Percentiles rank a stretch among this genome's conserved stretches.
Evolutionary conservation across 2,888 invertebrate species (phyloP).

Genomic region (Drosophila infuscata): DNA sequence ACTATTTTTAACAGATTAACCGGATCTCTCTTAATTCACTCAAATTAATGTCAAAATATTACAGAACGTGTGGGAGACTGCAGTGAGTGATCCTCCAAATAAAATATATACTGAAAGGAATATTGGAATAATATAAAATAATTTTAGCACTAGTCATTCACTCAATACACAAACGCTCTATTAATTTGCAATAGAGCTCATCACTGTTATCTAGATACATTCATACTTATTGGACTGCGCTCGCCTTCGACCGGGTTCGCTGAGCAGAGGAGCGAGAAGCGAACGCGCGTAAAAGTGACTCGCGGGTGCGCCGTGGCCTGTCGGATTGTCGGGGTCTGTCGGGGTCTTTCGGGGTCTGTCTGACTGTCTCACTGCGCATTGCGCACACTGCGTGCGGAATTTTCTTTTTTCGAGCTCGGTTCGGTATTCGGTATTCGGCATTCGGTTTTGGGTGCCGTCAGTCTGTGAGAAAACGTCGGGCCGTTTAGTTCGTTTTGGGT

Average conservation of each 20-base stretch:
- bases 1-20: not conserved
- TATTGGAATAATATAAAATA: not conserved
- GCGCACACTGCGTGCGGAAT: constrained; percentile 73
- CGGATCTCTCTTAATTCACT: not conserved
- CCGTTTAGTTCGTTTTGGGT: constrained; percentile 64
- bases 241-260: constrained; percentile 42
- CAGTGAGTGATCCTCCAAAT: not conserved
- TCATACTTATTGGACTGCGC: constrained; percentile 46
- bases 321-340: constrained; percentile 42
- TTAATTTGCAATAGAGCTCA: constrained; percentile 31
- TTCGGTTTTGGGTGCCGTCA: constrained; percentile 61
- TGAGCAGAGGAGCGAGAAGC: constrained; percentile 33
- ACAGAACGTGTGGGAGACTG: no score
- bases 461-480: constrained; percentile 83
- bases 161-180: not conserved
- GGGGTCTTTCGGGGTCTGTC: constrained; percentile 32
- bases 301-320: constrained; percentile 83
- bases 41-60: not conserved
- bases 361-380: constrained; percentile 63
- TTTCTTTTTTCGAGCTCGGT: constrained; percentile 67
- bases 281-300: constrained; percentile 74
- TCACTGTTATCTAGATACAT: constrained; percentile 60
- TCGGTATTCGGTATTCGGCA: constrained; percentile 1
- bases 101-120: not conserved
- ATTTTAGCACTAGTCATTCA: not conserved